Conservation (phyloP, 2,797 vertebrate genomes). For the Diceros bicornis region DNA sequence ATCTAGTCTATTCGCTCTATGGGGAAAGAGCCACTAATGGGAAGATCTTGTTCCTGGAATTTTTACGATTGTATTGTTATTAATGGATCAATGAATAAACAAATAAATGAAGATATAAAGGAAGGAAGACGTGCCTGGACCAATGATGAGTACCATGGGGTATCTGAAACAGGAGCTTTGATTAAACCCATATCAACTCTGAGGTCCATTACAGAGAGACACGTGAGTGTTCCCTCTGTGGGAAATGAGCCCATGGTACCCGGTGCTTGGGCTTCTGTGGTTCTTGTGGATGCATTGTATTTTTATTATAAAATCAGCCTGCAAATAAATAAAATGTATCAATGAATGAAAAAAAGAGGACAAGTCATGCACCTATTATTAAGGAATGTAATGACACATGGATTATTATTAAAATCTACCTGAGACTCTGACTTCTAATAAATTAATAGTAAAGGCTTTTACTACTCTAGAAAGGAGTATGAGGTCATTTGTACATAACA, state of each 20-base stretch:
- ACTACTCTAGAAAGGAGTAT: not conserved
- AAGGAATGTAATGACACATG: not conserved
- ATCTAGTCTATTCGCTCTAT: accelerated
- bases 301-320: not conserved
- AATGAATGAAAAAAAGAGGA: not conserved
- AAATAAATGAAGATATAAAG: not conserved
- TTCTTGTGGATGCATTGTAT: not conserved
- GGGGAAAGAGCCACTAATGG: not conserved
- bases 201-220: not conserved
- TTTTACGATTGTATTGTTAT: not conserved
- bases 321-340: not conserved
- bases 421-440: not conserved
- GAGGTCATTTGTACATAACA: not conserved
- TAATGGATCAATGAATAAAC: not conserved
- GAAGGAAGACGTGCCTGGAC: not conserved
- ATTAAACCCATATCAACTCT: constrained; percentile 58
- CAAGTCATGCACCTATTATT: not conserved
- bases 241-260: not conserved
- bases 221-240: not conserved
- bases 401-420: not conserved
- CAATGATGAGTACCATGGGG: constrained; percentile 73
- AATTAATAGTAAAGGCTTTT: not conserved
- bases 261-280: not conserved
- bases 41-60: not conserved
- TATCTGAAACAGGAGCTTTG: constrained; percentile 75